Conservation (phyloP, 2,888 invertebrate species). For the Scaptomyza polygonia region DNA sequence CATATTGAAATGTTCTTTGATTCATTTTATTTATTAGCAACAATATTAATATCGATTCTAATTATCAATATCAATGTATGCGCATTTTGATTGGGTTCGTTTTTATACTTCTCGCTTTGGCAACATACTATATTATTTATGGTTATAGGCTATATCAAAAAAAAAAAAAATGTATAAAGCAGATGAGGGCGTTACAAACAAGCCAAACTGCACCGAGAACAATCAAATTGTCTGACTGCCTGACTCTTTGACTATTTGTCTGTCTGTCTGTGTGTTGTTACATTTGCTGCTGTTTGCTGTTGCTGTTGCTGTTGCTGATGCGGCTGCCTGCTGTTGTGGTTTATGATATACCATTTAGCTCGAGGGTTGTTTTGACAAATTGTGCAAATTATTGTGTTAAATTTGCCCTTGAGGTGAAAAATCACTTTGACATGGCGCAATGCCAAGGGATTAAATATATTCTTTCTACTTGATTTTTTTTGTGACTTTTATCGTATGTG, state of each 20-base stretch:
- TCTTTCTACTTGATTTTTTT: constrained; percentile 2
- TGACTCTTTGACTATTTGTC: constrained; percentile 26
- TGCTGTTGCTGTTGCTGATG: constrained; percentile 26
- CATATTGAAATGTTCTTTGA: too few species aligned
- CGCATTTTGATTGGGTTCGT: neutral
- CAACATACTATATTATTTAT: neutral
- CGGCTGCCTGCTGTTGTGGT: constrained; percentile 51
- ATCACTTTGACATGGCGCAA: constrained; percentile 75
- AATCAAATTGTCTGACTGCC: constrained; percentile 43
- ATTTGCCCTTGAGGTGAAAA: constrained; percentile 81
- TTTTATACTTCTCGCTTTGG: neutral
- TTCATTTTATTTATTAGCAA: too few species aligned
- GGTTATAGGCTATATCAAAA: constrained; percentile 21
- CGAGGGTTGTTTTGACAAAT: constrained; percentile 80
- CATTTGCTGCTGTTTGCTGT: neutral
- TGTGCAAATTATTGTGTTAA: constrained; percentile 82
- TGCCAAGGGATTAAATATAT: constrained; percentile 43
- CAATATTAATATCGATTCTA: neutral
- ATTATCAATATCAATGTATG: neutral
- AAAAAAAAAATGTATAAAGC: neutral
- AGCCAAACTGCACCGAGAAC: constrained; percentile 33
- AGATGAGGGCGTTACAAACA: constrained; percentile 19
- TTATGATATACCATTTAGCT: constrained; percentile 76
- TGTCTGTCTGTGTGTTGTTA: constrained; percentile 17
- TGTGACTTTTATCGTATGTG: neutral